Conservation (phyloP, 2,797 vertebrate genomes). For the Capromys pilorides region DNA sequence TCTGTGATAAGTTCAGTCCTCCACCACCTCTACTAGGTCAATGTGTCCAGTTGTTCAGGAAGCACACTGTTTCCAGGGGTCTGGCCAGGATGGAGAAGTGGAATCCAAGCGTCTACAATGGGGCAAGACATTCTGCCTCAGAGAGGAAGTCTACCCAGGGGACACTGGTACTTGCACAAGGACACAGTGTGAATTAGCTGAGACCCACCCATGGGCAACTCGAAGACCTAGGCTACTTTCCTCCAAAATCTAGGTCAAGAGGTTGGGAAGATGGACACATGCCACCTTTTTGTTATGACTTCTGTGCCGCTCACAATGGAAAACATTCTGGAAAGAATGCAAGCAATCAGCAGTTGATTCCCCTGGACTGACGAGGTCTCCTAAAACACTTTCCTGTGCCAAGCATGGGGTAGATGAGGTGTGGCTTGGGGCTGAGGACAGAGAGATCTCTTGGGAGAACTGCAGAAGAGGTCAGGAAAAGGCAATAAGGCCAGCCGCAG, state of each 20-base stretch:
- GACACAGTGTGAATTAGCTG: not conserved
- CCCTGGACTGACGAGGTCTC: not conserved
- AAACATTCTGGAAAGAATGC: not conserved
- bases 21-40: not conserved
- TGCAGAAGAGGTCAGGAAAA: not conserved
- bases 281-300: slow-evolving; percentile 6
- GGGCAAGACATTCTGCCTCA: not conserved
- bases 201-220: not conserved
- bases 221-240: not conserved
- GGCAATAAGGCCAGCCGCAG: rapidly evolving
- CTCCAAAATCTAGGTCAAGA: slow-evolving; percentile 45
- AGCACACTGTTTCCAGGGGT: not conserved
- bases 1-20: not conserved
- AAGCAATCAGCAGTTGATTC: not conserved
- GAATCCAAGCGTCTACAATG: not conserved
- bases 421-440: not conserved
- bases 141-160: not conserved
- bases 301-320: not conserved
- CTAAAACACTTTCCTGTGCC: not conserved
- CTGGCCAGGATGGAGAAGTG: not conserved
- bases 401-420: not conserved
- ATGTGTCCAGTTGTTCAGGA: not conserved
- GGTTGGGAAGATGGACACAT: not conserved
- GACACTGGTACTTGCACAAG: not conserved
- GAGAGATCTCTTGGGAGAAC: not conserved